phyloP scores from a whole-genome alignment of 2,797 vertebrate genomes.

The Mus spretus region DNA sequence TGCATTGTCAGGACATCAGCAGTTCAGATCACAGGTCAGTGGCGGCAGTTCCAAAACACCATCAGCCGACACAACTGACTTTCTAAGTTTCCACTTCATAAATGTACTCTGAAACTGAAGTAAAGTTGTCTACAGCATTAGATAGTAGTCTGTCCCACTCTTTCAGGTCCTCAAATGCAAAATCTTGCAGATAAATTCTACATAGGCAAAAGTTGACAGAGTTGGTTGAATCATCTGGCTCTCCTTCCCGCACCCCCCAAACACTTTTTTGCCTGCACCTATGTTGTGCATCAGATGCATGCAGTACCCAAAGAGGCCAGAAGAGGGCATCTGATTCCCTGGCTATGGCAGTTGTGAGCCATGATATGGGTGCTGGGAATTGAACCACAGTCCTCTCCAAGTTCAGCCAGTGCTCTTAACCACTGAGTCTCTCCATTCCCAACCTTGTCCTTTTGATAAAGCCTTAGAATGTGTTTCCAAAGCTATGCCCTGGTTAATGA shows the following conservation, averaged over 20 bases:
- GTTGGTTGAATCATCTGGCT: not conserved
- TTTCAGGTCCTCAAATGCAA: not conserved
- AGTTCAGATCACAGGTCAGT: too few relatives aligned
- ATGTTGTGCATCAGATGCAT: not conserved
- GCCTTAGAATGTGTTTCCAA: slow-evolving; percentile 23
- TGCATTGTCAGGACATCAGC: not conserved
- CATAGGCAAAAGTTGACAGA: not conserved
- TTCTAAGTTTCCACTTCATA: not conserved
- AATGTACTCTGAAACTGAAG: not conserved
- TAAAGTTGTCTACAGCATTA: not conserved
- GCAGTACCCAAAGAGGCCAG: not conserved
- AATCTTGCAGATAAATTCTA: not conserved
- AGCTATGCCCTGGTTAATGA: not conserved
- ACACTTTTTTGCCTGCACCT: not conserved
- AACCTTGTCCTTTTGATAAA: slow-evolving; percentile 32
- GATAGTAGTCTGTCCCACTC: not conserved
- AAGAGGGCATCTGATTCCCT: not conserved
- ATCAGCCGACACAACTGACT: not conserved
- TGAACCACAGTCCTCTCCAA: not conserved
- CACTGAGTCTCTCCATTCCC: not conserved
- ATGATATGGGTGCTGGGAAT: too few relatives aligned
- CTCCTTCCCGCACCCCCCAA: too few relatives aligned
- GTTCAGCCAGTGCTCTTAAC: not conserved
- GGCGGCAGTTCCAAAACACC: not conserved
- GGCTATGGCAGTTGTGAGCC: not conserved